Percentiles rank a stretch among this genome's conserved stretches.
These are phyloP conservation scores for Antrozous pallidus DNA, from an alignment of 2,797 vertebrate genomes.

Conservation along the genomic window DNA sequence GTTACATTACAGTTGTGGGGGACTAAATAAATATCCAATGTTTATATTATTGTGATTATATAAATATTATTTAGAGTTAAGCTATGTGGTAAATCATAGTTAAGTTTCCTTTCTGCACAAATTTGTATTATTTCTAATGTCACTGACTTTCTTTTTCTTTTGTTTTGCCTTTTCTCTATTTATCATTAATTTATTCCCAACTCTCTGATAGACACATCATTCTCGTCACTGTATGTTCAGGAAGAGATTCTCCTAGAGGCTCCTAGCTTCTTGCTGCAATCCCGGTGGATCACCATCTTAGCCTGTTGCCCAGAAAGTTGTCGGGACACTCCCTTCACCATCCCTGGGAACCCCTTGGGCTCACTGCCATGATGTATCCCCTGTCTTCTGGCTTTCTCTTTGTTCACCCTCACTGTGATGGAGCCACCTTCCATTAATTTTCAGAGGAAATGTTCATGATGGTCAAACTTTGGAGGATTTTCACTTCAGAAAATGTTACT, in stretches of 20 bases:
- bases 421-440: background rate
- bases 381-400: background rate
- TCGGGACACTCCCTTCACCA: background rate
- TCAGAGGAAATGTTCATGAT: background rate
- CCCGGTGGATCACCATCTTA: background rate
- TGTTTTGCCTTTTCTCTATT: background rate
- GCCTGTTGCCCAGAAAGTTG: background rate
- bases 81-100: background rate
- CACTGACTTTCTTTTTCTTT: background rate
- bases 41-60: background rate
- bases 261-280: background rate
- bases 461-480: background rate
- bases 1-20: background rate
- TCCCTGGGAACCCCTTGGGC: accelerated
- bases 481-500: background rate
- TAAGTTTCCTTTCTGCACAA: background rate
- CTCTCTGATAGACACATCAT: background rate
- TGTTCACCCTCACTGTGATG: background rate
- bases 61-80: background rate
- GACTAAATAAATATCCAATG: background rate
- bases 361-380: background rate
- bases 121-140: background rate
- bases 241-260: background rate
- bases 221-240: background rate
- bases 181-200: background rate